These are phyloP conservation scores for Saiga tatarica DNA, from an alignment of 2,113 vertebrate genomes.

Conservation along the genomic window DNA sequence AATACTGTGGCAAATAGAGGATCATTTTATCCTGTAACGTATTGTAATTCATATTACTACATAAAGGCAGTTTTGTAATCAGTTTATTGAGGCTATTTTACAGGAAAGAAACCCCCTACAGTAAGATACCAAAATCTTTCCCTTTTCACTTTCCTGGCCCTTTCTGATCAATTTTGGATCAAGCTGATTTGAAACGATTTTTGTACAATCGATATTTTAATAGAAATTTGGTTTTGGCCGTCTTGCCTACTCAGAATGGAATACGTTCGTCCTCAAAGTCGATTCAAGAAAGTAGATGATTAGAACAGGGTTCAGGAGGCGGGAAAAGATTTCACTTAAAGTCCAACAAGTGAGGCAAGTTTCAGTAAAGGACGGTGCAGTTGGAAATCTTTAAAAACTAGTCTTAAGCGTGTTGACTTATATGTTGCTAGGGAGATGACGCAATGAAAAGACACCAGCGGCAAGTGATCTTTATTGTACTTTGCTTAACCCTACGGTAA, in stretches of 20 bases:
- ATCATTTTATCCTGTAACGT: neutral
- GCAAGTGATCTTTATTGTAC: neutral
- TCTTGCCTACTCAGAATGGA: neutral
- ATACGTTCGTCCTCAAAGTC: neutral
- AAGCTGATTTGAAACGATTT: conserved; percentile 41
- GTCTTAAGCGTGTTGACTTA: neutral
- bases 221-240: neutral
- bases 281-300: neutral
- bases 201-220: neutral
- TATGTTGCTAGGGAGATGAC: conserved; percentile 38
- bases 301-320: neutral
- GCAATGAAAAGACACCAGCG: neutral
- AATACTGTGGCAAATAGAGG: neutral
- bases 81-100: neutral
- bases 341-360: neutral
- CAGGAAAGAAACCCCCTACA: neutral
- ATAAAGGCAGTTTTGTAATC: conserved; percentile 10
- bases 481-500: neutral
- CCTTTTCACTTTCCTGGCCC: neutral
- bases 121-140: neutral
- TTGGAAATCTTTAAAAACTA: conserved; percentile 38
- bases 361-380: conserved; percentile 10
- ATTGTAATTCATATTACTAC: neutral
- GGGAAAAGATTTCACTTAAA: conserved; percentile 5
- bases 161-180: conserved; percentile 31